These are phyloP conservation scores for Dryobotodes eremita DNA, from an alignment of 2,888 invertebrate species.

Conservation along the genomic window DNA sequence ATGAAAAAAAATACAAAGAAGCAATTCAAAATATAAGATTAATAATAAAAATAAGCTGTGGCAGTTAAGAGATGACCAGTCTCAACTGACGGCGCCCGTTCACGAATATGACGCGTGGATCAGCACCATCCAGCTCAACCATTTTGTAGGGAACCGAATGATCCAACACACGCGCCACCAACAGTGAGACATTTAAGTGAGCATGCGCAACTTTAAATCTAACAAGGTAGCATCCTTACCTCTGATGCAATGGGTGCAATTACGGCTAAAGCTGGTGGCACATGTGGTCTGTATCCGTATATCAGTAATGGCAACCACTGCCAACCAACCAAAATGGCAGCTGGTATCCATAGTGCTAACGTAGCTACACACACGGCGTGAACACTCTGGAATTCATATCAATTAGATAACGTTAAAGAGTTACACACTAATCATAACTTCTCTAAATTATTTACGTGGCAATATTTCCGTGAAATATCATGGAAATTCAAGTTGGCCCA, in stretches of 20 bases:
- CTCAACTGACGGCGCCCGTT: too few relatives aligned
- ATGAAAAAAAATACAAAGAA: too few relatives aligned
- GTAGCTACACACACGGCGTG: constrained; percentile 83
- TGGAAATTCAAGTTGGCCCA: not conserved
- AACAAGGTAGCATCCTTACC: constrained; percentile 72
- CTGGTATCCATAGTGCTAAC: constrained; percentile 88
- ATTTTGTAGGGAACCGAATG: too few relatives aligned
- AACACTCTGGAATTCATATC: constrained; percentile 78
- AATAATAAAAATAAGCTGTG: too few relatives aligned
- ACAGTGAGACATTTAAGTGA: too few relatives aligned
- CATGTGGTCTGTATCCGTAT: constrained; percentile 84
- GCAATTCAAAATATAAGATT: too few relatives aligned
- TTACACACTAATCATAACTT: not conserved
- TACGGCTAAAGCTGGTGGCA: constrained; percentile 86
- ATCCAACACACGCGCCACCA: too few relatives aligned
- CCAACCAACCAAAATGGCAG: constrained; percentile 86
- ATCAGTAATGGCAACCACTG: constrained; percentile 85
- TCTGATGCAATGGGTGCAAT: constrained; percentile 89
- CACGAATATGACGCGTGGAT: too few relatives aligned
- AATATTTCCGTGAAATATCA: not conserved
- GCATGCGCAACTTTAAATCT: not conserved
- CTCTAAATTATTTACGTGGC: not conserved
- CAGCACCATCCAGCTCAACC: too few relatives aligned
- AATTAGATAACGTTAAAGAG: not conserved
- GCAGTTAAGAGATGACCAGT: too few relatives aligned